These are phyloP conservation scores for Glandiceps talaboti DNA, from an alignment of 53 echinoderm and acorn worm genomes.

Conservation along the genomic window DNA sequence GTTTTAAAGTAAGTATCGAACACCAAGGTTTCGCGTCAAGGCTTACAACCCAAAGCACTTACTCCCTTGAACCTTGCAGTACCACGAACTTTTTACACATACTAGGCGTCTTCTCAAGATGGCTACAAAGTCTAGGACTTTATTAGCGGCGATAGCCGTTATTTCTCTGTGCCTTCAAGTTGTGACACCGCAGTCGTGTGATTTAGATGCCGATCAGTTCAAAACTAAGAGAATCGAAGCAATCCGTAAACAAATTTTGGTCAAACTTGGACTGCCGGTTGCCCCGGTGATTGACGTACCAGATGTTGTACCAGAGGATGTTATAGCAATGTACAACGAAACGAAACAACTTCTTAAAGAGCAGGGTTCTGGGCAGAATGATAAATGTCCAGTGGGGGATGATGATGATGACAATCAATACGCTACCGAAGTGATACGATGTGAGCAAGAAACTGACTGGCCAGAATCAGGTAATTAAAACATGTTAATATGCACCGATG, in stretches of 20 bases:
- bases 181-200: too few relatives aligned
- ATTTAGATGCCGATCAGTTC: slow-evolving; percentile 78
- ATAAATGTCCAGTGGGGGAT: slow-evolving; percentile 24
- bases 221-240: slow-evolving; percentile 62
- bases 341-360: slow-evolving; percentile 66
- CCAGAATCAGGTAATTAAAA: slow-evolving; percentile 44
- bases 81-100: too few relatives aligned
- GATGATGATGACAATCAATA: slow-evolving; percentile 49
- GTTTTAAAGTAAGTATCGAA: too few relatives aligned
- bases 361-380: slow-evolving; percentile 29
- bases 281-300: slow-evolving; percentile 67
- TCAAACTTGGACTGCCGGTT: slow-evolving; percentile 67
- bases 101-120: too few relatives aligned
- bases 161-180: too few relatives aligned
- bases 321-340: slow-evolving; percentile 61
- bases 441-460: not conserved
- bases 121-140: too few relatives aligned
- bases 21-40: too few relatives aligned
- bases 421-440: slow-evolving; percentile 47
- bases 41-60: too few relatives aligned
- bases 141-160: too few relatives aligned
- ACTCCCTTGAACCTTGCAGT: too few relatives aligned
- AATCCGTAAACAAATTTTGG: slow-evolving; percentile 79
- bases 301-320: slow-evolving; percentile 53
- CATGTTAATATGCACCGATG: too few relatives aligned